Evolutionary conservation across 1,140 invertebrate species (phyloP).

Genomic region (Reticulitermes speratus): DNA sequence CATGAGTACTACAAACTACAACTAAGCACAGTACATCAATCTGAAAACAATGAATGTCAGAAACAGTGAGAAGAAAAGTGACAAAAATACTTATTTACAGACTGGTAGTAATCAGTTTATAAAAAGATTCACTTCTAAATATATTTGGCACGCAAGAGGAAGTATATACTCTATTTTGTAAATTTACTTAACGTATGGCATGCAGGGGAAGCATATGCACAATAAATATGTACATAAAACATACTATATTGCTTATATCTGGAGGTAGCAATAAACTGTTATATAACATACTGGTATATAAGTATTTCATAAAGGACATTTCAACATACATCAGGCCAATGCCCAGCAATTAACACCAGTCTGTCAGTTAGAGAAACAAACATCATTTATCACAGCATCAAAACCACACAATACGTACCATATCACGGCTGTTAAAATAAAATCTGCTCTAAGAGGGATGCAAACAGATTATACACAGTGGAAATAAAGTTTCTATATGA

Average conservation of each 20-base stretch:
- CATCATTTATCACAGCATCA: too few relatives aligned
- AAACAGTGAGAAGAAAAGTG: neutral
- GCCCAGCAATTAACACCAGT: neutral
- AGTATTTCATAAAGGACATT: neutral
- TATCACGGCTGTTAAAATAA: too few relatives aligned
- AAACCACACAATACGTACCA: too few relatives aligned
- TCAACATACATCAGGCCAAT: neutral
- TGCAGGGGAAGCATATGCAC: neutral
- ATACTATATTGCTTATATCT: neutral
- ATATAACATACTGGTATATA: neutral
- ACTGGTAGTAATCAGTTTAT: constrained; percentile 14
- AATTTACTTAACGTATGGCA: neutral
- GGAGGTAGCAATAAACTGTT: neutral
- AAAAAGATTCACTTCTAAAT: constrained; percentile 24
- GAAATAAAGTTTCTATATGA: too few relatives aligned
- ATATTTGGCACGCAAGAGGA: neutral
- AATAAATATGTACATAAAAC: neutral
- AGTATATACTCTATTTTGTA: neutral
- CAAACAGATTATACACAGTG: too few relatives aligned
- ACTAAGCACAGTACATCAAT: too few relatives aligned
- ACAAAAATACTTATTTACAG: constrained; percentile 6
- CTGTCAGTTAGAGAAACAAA: too few relatives aligned
- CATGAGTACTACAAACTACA: too few relatives aligned
- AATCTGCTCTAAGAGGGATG: too few relatives aligned
- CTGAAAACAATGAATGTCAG: too few relatives aligned